Evolutionary conservation across 2,113 vertebrate species (phyloP).

Genomic region (Phaethornis superciliosus): DNA sequence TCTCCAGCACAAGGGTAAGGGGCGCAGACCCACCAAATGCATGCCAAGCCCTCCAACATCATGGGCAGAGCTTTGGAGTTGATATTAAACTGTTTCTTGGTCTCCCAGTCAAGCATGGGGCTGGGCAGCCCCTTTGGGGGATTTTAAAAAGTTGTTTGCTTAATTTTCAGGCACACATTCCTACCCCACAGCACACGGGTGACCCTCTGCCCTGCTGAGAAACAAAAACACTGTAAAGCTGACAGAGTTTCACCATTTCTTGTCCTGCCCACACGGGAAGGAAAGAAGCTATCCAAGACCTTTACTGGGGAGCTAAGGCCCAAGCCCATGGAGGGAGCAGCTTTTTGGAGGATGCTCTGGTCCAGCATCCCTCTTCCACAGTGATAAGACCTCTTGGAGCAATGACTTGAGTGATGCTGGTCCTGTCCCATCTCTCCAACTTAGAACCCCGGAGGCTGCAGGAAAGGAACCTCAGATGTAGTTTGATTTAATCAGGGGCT

Average conservation of each 20-base stretch:
- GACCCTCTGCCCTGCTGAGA: fast-evolving
- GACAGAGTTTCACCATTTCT: background rate
- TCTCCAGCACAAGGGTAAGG: background rate
- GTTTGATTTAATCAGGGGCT: background rate
- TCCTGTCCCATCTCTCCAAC: background rate
- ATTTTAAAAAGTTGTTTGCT: background rate
- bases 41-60: fast-evolving
- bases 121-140: fast-evolving
- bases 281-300: background rate
- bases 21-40: fast-evolving
- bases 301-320: background rate
- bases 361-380: background rate
- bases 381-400: fast-evolving
- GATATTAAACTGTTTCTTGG: background rate
- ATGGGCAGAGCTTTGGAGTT: background rate
- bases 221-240: fast-evolving
- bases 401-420: background rate
- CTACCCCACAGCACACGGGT: fast-evolving
- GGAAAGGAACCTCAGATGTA: background rate
- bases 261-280: fast-evolving
- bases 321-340: fast-evolving
- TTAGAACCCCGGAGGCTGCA: background rate
- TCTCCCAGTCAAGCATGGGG: background rate
- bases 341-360: background rate
- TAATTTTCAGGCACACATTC: background rate